Evolutionary conservation across 2,888 invertebrate genomes (phyloP).

Genomic region (Leucophenga maculata): DNA sequence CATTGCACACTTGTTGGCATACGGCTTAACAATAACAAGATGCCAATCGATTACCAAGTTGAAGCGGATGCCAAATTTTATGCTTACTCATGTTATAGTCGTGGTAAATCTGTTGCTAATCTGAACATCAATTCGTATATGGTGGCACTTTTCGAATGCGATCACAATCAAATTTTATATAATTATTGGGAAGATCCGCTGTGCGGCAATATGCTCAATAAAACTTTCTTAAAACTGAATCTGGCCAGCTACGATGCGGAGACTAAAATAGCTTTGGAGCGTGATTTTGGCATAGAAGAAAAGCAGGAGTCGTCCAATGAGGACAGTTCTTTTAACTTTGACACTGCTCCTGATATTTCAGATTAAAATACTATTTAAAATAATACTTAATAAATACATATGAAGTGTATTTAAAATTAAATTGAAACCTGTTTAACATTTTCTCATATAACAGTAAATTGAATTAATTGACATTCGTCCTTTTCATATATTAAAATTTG

Average conservation of each 20-base stretch:
- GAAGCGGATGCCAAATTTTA: background rate
- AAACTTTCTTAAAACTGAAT: background rate
- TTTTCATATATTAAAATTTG: too few species aligned
- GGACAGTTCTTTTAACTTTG: too few species aligned
- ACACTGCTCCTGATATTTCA: too few species aligned
- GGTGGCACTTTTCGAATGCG: slow-evolving; percentile 8
- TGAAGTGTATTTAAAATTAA: too few species aligned
- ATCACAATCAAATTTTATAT: background rate
- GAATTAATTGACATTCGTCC: too few species aligned
- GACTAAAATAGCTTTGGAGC: background rate
- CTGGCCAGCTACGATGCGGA: background rate
- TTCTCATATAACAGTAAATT: too few species aligned
- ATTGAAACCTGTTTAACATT: too few species aligned
- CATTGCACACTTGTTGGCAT: slow-evolving; percentile 52
- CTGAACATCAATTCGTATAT: slow-evolving; percentile 11
- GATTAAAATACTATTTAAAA: too few species aligned
- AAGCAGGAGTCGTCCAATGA: too few species aligned
- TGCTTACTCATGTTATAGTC: background rate
- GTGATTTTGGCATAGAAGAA: background rate
- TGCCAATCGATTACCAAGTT: background rate
- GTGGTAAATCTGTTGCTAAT: background rate
- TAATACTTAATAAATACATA: too few species aligned
- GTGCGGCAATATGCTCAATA: background rate
- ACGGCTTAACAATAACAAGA: slow-evolving; percentile 31
- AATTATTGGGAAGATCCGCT: background rate